Base-by-base conservation (phyloP, 1,140 invertebrate species). In the Brachionus koreanus region DNA sequence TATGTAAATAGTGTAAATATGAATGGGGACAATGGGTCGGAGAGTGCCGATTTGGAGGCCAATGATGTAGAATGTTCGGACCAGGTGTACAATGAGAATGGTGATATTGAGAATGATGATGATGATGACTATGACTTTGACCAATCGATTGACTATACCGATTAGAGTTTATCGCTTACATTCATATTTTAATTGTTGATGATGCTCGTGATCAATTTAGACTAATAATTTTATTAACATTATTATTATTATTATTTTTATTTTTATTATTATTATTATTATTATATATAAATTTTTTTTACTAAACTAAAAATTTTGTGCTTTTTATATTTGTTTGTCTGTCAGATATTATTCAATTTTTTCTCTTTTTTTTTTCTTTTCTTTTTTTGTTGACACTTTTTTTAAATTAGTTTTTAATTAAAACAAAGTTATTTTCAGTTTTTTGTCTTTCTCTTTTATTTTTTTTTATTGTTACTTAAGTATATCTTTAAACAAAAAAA, bases 1-100 rank as follows among this genome's bases (percentile, higher is more conserved):
- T 13, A 69, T 69, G 65, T 69, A 69, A 69, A 69, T 69, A 69
- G 37, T 69, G 65, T 69, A 69, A 39, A 69, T 69, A 69, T 37
- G 25, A 33, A 65, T 12, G 33, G 33, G 9, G 63, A 65, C 33
- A 33, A 33, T 65, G 25, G 33, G 0, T 39, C 33, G 16, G 16
- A 29, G 29, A 29, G 29, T 29, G 29, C 29, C 29, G 29, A 29
- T 29, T 29, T 13, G 33, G 63, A n/a, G 63, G 12, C 9, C 33
- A 69, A 39, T 42, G 33, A 5, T 37, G 3, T 37, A 12, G 25
- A 35, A 33, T 0, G 5, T 12, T 42, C 39, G 39, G 61, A 29
- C 1, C 16, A 69, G 2, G 35, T 9, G 0, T 7, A 16, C 19
- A 33, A 13, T 33, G 25, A 65, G 12, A 65, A 65, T 65, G 63